Conservation (phyloP, 2,797 vertebrate species). For the Ibycter americanus region DNA sequence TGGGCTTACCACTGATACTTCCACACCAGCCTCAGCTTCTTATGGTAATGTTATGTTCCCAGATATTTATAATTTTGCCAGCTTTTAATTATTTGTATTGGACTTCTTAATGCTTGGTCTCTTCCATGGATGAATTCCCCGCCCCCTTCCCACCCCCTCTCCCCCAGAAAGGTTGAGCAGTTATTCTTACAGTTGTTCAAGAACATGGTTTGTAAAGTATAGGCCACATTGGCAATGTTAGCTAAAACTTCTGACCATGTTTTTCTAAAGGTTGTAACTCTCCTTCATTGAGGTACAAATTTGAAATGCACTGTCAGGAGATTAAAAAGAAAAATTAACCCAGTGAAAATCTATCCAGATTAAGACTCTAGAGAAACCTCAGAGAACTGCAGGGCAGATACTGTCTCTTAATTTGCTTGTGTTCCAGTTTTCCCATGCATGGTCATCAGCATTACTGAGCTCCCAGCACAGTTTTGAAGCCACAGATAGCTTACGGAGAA, state of each 20-base stretch:
- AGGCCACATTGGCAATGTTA: neutral
- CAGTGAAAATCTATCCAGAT: neutral
- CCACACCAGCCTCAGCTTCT: neutral
- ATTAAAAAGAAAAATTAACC: neutral
- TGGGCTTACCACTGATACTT: neutral
- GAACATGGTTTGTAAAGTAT: neutral
- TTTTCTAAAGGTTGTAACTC: neutral
- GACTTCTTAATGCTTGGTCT: neutral
- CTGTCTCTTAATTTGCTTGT: neutral
- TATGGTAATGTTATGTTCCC: neutral
- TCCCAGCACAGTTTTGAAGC: neutral
- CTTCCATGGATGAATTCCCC: neutral
- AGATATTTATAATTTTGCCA: neutral
- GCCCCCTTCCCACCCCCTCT: too few relatives aligned
- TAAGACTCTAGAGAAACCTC: neutral
- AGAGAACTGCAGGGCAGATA: neutral
- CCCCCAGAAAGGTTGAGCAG: neutral
- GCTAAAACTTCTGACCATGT: neutral
- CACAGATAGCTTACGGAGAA: neutral
- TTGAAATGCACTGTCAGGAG: neutral
- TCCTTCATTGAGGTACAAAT: neutral
- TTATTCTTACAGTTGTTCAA: neutral
- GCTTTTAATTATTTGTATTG: neutral
- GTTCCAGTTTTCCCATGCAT: neutral
- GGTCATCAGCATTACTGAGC: neutral